Percentiles rank a stretch among this genome's conserved stretches.
These are phyloP conservation scores for Andrena praecox DNA, from an alignment of 2,888 invertebrate species.

Conservation along the genomic window DNA sequence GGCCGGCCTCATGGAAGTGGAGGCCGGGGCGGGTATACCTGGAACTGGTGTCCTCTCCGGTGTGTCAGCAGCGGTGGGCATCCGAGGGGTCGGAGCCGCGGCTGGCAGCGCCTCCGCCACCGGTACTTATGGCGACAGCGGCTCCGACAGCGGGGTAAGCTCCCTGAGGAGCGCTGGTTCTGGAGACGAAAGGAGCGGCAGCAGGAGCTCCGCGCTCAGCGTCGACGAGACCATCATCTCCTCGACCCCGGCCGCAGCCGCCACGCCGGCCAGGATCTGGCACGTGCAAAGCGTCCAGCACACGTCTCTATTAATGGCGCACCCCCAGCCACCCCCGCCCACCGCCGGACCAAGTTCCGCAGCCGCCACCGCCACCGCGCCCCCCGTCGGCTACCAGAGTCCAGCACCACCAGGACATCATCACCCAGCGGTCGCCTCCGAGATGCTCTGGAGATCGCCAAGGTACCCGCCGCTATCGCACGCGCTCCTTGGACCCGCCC, in stretches of 20 bases:
- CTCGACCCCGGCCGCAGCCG: conserved; percentile 80
- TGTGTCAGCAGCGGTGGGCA: conserved; percentile 59
- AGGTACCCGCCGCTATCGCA: conserved; percentile 87
- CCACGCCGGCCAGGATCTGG: conserved; percentile 83
- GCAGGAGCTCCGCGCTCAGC: conserved; percentile 91
- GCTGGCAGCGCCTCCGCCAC: conserved; percentile 62
- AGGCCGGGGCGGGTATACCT: conserved; percentile 80
- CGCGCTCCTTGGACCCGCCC: conserved; percentile 85
- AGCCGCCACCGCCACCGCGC: conserved; percentile 78
- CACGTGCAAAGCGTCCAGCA: conserved; percentile 89
- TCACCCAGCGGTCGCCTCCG: conserved; percentile 79
- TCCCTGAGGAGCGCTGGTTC: conserved; percentile 90
- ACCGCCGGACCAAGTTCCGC: conserved; percentile 78
- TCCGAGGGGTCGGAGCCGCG: conserved; percentile 72
- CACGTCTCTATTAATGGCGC: conserved; percentile 87
- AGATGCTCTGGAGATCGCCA: conserved; percentile 84
- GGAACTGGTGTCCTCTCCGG: conserved; percentile 74
- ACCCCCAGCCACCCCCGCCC: conserved; percentile 82
- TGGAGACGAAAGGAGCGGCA: conserved; percentile 92
- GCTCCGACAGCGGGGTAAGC: conserved; percentile 90
- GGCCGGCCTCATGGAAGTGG: conserved; percentile 80
- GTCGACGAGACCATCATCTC: conserved; percentile 89
- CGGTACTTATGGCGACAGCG: conserved; percentile 86
- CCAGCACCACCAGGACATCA: conserved; percentile 72
- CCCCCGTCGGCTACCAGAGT: conserved; percentile 80